Conservation (phyloP, 2,113 vertebrate genomes). For the Delphinus delphis region DNA sequence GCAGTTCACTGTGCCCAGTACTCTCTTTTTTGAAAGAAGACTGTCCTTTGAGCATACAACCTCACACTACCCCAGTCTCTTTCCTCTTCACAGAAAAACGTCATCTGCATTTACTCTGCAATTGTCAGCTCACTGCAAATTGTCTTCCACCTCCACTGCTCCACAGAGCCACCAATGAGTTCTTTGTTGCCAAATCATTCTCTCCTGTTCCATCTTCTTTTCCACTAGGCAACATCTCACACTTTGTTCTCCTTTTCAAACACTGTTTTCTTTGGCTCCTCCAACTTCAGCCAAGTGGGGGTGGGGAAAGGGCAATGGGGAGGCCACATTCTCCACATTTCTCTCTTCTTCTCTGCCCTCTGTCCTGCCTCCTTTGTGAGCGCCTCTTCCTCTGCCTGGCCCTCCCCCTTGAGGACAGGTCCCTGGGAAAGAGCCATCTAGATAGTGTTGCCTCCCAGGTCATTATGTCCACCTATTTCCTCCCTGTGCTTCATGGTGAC, state of each 20-base stretch:
- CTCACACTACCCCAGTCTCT: neutral
- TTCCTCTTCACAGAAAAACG: neutral
- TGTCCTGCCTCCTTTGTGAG: neutral
- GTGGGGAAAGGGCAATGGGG: neutral
- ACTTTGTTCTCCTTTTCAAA: neutral
- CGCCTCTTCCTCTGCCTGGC: neutral
- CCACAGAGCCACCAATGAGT: neutral
- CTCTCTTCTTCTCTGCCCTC: neutral
- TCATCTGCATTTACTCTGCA: neutral
- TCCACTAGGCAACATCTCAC: neutral
- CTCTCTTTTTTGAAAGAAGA: neutral
- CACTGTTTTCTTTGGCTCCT: neutral
- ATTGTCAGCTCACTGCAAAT: neutral
- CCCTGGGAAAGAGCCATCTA: neutral
- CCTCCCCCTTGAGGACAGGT: neutral
- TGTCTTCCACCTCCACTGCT: neutral
- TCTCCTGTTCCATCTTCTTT: neutral
- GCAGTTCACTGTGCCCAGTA: neutral
- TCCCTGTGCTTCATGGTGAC: neutral
- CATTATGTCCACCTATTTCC: neutral
- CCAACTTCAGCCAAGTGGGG: neutral
- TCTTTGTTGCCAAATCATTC: neutral
- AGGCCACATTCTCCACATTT: neutral
- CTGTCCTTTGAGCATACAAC: neutral
- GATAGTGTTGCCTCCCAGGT: neutral